Conservation (phyloP, 2,888 invertebrate species). For the Leptinotarsa tumamoca region DNA sequence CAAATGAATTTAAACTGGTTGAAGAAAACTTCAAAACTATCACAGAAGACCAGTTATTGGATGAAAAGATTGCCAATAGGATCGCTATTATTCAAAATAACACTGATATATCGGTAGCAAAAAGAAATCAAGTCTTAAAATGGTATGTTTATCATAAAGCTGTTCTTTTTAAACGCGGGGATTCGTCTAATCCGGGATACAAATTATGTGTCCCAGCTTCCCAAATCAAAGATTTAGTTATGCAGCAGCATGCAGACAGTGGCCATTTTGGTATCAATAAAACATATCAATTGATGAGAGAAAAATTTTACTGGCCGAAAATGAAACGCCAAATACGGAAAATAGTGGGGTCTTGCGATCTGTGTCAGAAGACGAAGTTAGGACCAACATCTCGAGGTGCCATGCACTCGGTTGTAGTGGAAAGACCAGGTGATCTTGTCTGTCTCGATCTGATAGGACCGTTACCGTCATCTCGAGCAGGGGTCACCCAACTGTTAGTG, state of each 20-base stretch:
- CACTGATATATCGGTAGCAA: background rate
- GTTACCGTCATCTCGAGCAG: too few species aligned
- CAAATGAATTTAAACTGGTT: background rate
- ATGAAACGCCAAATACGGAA: conserved; percentile 20
- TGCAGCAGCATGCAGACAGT: conserved; percentile 16
- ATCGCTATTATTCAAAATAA: background rate
- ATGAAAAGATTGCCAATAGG: background rate
- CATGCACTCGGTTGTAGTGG: conserved; percentile 2
- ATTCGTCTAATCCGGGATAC: background rate
- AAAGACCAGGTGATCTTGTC: conserved; percentile 23
- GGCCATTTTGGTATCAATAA: conserved; percentile 27
- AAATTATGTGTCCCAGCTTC: conserved; percentile 25
- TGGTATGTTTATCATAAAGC: conserved; percentile 7
- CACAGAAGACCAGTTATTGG: background rate
- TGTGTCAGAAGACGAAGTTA: conserved; percentile 13
- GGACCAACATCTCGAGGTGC: background rate
- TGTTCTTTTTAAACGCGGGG: conserved; percentile 19
- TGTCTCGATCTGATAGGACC: background rate
- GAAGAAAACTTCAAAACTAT: background rate
- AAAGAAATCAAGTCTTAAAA: conserved; percentile 12
- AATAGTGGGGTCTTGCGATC: conserved; percentile 4
- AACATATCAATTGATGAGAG: conserved; percentile 17
- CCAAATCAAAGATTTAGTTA: conserved; percentile 5
- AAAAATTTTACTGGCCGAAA: conserved; percentile 18
- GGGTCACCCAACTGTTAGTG: too few species aligned